Evolutionary conservation across 37 sponge, comb jelly and placozoan genomes (phyloP), one percentile per base, ranked within the genome.

Genomic region (Dysidea cf. avara): DNA sequence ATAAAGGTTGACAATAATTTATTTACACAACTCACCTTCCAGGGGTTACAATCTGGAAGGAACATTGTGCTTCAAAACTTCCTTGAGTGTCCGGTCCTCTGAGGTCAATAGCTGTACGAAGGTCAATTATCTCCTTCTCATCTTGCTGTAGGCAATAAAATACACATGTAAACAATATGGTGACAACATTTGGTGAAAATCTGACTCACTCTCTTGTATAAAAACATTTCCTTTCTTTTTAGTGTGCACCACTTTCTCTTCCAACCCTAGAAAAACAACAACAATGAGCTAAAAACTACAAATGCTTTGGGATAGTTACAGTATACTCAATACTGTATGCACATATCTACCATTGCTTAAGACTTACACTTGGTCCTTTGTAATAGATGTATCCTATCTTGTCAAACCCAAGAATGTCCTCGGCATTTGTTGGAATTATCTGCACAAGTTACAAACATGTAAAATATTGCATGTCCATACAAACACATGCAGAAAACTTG

Each of bases 191-290:
- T 39, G n/a, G 68, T 32, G 25, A 30, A 30, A 35, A 17, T 2
- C 22, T 26, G 9, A 68, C 79, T 77, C 48, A 87, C 85, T 36
- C 78, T 78, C 29, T 68, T 83, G 80, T 79, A 83, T 32, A 48
- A 89, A 16, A 47, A 48, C 51, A 89, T 58, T 7, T 72, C 69
- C 74, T 86, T 91, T 12, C 61, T 65, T 37, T 82, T 81, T 34
- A 85, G 68, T 12, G 92, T 86, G 66, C 86, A 91, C 92, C 92
- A 91, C 26, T 75, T 56, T 47, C 38, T 81, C 75, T 81, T 81
- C 87, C 87, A 91, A 21, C 66, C 87, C 81, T 80, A 52, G 40
- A 48, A 17, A 60, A 33, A 16, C 53, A 2, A n/a, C n/a, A n/a
- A n/a, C n/a, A n/a, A n/a, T n/a, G n/a, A n/a, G n/a, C n/a, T n/a